Percentiles rank a stretch among this genome's conserved stretches.
phyloP scores from a whole-genome alignment of 1,140 invertebrate species.

The Pemphigus obesinymphae region DNA sequence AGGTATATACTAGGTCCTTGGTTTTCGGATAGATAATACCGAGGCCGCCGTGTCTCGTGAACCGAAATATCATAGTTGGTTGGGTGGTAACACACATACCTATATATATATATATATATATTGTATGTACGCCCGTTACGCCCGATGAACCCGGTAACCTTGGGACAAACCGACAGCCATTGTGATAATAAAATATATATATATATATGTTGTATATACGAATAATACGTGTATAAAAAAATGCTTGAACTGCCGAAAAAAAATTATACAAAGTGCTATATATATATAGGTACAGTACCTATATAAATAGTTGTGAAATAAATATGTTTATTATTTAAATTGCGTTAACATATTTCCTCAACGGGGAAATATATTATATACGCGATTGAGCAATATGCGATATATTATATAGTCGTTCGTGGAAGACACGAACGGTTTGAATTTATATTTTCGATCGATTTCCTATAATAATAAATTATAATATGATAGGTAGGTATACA shows the following conservation, averaged over 20 bases:
- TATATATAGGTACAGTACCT: background rate
- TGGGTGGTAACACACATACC: slow-evolving; percentile 6
- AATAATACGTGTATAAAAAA: too few relatives aligned
- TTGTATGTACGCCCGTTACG: slow-evolving; percentile 33
- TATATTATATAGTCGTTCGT: background rate
- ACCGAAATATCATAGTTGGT: slow-evolving; percentile 39
- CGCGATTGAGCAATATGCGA: background rate
- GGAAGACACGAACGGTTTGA: too few relatives aligned
- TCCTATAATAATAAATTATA: too few relatives aligned
- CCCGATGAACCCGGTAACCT: slow-evolving; percentile 37
- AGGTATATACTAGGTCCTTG: slow-evolving; percentile 41
- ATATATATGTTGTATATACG: too few relatives aligned
- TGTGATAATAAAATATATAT: slow-evolving; percentile 32
- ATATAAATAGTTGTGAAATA: slow-evolving; percentile 4
- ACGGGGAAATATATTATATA: background rate
- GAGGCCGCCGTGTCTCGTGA: slow-evolving; percentile 39
- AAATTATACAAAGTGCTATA: background rate
- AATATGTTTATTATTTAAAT: background rate
- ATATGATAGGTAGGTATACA: too few relatives aligned
- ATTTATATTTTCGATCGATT: too few relatives aligned
- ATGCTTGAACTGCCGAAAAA: slow-evolving; percentile 1
- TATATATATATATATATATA: background rate
- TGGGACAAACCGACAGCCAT: slow-evolving; percentile 36
- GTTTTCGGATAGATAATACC: slow-evolving; percentile 39
- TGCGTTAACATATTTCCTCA: background rate